phyloP scores from a whole-genome alignment of 2,888 invertebrate genomes.

The Cepaea hortensis region DNA sequence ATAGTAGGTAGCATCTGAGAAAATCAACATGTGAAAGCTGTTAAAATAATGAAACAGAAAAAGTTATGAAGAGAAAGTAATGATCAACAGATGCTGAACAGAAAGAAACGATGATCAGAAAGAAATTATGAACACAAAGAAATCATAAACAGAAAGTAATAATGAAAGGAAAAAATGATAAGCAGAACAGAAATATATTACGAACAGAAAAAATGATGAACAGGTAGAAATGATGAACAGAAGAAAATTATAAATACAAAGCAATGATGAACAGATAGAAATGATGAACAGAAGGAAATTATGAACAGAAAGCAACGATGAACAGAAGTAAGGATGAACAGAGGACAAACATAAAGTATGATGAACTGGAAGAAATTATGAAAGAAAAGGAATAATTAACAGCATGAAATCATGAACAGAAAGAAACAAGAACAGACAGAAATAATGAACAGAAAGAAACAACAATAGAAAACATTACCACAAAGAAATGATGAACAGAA shows the following conservation, averaged over 20 bases:
- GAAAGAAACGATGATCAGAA: no score
- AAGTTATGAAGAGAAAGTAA: no score
- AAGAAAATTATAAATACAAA: neutral
- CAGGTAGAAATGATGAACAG: neutral
- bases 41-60: no score
- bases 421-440: neutral
- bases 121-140: neutral
- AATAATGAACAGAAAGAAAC: neutral
- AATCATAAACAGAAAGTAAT: neutral
- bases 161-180: neutral
- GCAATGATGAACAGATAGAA: neutral
- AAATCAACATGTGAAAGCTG: no score
- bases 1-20: no score
- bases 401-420: neutral
- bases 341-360: no score
- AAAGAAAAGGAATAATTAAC: no score
- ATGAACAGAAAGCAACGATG: neutral
- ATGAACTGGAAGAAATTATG: no score
- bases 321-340: neutral
- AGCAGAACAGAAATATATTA: neutral
- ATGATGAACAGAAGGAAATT: neutral
- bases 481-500: neutral
- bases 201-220: neutral
- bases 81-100: no score
- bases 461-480: neutral